phyloP scores from a whole-genome alignment of 2,797 vertebrate genomes.

The Pachyuromys duprasi region DNA sequence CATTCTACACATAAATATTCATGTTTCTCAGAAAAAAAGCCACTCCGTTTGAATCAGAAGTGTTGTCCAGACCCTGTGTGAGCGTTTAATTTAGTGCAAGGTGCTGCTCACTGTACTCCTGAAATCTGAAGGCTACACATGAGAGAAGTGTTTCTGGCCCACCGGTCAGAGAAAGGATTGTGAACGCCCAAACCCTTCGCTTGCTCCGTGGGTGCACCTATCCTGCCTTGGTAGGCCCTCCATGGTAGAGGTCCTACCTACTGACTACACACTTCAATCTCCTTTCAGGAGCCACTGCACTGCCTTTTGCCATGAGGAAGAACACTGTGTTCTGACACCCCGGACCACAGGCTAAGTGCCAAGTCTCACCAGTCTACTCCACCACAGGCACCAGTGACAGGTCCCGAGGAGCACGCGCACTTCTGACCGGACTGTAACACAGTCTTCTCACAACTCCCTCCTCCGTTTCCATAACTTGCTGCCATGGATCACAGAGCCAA shows the following conservation, averaged over 20 bases:
- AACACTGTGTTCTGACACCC: too few relatives aligned
- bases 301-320: not conserved
- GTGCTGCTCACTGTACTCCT: not conserved
- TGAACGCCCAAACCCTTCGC: not conserved
- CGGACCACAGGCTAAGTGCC: not conserved
- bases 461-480: not conserved
- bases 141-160: not conserved
- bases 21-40: not conserved
- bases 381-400: not conserved
- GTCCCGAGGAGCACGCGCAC: not conserved
- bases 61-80: not conserved
- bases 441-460: not conserved
- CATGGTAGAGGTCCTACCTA: not conserved
- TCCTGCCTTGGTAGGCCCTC: too few relatives aligned
- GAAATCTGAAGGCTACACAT: not conserved
- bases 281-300: not conserved
- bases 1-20: not conserved
- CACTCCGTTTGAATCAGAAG: not conserved
- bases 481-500: not conserved
- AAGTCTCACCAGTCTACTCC: not conserved
- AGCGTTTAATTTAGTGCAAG: not conserved
- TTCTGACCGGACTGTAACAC: not conserved
- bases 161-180: not conserved
- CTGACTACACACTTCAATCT: not conserved
- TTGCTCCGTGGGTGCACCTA: not conserved